These are phyloP conservation scores for Entelurus aequoreus DNA, from an alignment of 2,113 vertebrate species.

Conservation along the genomic window DNA sequence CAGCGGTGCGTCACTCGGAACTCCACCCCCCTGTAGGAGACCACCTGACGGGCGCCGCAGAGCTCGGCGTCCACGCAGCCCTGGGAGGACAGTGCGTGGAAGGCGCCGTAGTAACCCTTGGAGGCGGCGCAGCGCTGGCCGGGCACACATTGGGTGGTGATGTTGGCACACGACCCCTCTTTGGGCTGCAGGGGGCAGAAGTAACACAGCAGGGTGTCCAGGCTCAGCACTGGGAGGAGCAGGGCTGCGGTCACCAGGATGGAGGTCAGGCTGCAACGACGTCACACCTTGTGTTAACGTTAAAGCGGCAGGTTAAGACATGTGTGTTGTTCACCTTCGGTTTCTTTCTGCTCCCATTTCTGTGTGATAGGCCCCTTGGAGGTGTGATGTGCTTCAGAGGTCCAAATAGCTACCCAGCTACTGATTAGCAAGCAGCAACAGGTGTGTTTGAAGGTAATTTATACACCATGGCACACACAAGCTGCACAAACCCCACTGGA, in stretches of 20 bases:
- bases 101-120: conserved; percentile 32
- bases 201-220: conserved; percentile 47
- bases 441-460: conserved; percentile 19
- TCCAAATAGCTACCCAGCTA: background rate
- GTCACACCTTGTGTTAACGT: background rate
- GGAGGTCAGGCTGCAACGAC: conserved; percentile 11
- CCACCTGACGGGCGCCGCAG: conserved; percentile 37
- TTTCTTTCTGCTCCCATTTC: conserved; percentile 34
- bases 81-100: conserved; percentile 54
- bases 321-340: conserved; percentile 36
- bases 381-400: background rate
- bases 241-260: conserved; percentile 17
- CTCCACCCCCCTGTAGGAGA: conserved; percentile 20
- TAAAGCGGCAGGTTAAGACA: background rate
- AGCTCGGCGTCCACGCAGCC: conserved; percentile 47
- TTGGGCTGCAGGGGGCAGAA: conserved; percentile 55
- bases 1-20: conserved; percentile 54
- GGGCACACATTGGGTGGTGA: conserved; percentile 48
- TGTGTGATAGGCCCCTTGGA: background rate
- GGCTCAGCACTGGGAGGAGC: conserved; percentile 17
- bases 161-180: conserved; percentile 22
- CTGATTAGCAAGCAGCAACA: conserved; percentile 53
- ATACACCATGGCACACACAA: no score
- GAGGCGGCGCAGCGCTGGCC: conserved; percentile 51
- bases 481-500: no score